A percentile compares a stretch with the other conserved stretches of the same genome.
These are phyloP conservation scores for Aradus depressus DNA, from an alignment of 2,888 invertebrate species.

Conservation along the genomic window DNA sequence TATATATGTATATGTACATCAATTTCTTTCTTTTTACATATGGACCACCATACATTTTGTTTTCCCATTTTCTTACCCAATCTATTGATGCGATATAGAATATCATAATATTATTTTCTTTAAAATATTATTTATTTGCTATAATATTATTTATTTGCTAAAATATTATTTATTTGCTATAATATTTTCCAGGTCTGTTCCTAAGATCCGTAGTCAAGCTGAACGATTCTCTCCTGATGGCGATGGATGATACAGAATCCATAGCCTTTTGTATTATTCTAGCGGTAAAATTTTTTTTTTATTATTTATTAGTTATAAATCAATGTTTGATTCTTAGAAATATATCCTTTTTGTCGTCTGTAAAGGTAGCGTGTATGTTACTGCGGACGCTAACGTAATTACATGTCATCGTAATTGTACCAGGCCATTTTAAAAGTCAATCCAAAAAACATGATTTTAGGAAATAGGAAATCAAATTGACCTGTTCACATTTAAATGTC, in stretches of 20 bases:
- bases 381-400: no score
- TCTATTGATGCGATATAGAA: no score
- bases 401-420: neutral
- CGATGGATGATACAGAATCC: conserved; percentile 18
- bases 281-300: conserved; percentile 20
- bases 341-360: neutral
- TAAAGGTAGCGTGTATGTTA: no score
- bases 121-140: no score
- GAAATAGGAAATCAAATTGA: neutral
- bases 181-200: conserved; percentile 28
- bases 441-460: neutral
- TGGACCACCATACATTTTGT: no score
- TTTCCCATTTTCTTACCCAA: no score
- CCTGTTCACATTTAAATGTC: no score
- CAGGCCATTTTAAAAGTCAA: neutral
- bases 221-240: conserved; percentile 21
- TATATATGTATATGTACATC: no score
- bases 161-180: conserved; percentile 1
- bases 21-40: no score
- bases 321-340: neutral
- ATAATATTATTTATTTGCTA: no score
- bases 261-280: conserved; percentile 24
- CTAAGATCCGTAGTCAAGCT: conserved; percentile 29
- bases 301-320: neutral
- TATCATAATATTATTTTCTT: no score